Base-by-base conservation (phyloP, 1,140 invertebrate species). In the Drosophila takahashii region DNA sequence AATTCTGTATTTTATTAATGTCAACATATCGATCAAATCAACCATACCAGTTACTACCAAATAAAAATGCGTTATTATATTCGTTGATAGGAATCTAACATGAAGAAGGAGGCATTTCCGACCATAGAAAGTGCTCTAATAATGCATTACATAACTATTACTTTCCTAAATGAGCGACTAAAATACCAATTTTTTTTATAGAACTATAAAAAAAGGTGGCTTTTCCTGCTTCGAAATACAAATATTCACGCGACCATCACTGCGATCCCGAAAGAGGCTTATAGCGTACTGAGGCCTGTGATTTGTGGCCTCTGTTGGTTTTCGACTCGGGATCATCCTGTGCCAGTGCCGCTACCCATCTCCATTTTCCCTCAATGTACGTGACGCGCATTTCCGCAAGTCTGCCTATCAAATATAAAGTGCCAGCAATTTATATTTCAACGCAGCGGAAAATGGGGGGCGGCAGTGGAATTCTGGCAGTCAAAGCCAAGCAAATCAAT, bases 351-450 rank as follows among this genome's bases (percentile, higher is more conserved):
- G 10, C 32, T 22, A 4, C 50, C 51, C 26, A 22, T 29, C 51
- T 39, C 16, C 45, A 37, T 18, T 37, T 71, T 18, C 18, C 39
- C 34, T 15, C 45, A 13, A 50, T 85, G 77, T 86, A 86, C 81
- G 81, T 86, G 81, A 86, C 83, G 81, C 69, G 78, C 83, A 86
- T 86, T 86, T 86, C 61, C 81, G 78, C 83, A 75, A 59, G 51
- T 77, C 48, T 71, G 78, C 75, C 81, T 85, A 86, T 86, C 81
- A 86, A 87, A 87, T 76, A 66, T 78, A 86, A 86, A 86, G 81
- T 86, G 81, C 78, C 75, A 72, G 81, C 81, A 86, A 87, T 86
- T 86, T 86, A 86, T 87, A 86, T 65, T 85, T 85, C 62, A 86
- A 77, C 79, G 64, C 59, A 52, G 54, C 27, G 53, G 41, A 45